These are phyloP conservation scores for Catharus ustulatus DNA, from an alignment of 2,797 vertebrate species.

Conservation along the genomic window DNA sequence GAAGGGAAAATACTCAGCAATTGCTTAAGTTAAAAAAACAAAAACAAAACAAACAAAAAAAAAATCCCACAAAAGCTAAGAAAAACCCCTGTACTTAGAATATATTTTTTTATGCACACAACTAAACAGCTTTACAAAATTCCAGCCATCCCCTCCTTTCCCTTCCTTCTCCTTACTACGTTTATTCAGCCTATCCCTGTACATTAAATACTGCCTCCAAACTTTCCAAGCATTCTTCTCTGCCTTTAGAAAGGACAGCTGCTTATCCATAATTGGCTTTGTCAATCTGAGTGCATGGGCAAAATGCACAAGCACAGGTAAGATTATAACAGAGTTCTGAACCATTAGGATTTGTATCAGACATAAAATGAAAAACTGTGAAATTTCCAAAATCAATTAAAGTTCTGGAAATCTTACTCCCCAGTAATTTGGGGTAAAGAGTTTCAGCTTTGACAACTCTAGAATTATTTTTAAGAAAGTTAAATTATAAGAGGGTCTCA, in stretches of 20 bases:
- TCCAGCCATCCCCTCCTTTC: background rate
- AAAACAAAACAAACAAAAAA: background rate
- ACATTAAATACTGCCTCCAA: background rate
- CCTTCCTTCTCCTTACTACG: background rate
- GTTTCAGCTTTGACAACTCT: background rate
- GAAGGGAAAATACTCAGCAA: background rate
- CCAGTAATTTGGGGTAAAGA: background rate
- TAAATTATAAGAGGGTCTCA: background rate
- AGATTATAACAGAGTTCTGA: background rate
- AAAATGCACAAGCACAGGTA: background rate
- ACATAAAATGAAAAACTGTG: accelerated
- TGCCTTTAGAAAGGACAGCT: background rate
- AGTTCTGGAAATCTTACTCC: background rate
- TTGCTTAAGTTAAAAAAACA: background rate
- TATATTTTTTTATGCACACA: background rate
- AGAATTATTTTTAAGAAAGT: background rate
- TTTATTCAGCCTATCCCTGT: background rate
- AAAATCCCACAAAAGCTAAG: background rate
- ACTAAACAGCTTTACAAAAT: background rate
- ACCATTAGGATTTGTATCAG: background rate
- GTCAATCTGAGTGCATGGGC: background rate
- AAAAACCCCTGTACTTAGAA: background rate
- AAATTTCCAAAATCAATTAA: background rate
- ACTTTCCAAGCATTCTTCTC: background rate
- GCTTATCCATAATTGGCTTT: background rate